Percentiles rank a stretch among this genome's conserved stretches.
phyloP scores from a whole-genome alignment of 2,888 invertebrate species.

The Oegoconia quadripuncta region DNA sequence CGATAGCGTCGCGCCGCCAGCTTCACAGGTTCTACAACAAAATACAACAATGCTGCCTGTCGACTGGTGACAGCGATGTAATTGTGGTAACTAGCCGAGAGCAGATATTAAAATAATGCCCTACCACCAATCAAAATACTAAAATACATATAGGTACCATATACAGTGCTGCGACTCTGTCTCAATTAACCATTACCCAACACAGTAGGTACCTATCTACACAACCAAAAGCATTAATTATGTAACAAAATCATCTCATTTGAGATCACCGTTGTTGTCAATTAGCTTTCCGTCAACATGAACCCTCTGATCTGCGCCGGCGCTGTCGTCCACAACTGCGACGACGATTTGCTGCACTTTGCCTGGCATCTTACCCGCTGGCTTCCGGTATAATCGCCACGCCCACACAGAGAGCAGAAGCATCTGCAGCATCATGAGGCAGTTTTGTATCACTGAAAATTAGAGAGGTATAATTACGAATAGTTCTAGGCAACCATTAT shows the following conservation, averaged over 20 bases:
- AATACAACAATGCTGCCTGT: no score
- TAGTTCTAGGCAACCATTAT: background rate
- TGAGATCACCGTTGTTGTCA: background rate
- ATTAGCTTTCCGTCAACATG: constrained; percentile 34
- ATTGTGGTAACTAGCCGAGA: no score
- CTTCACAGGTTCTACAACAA: no score
- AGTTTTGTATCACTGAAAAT: constrained; percentile 82
- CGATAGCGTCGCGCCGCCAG: no score
- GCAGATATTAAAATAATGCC: no score
- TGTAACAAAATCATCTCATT: background rate
- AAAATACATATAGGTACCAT: no score
- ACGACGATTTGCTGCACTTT: constrained; percentile 50
- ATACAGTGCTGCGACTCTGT: no score
- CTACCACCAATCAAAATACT: no score
- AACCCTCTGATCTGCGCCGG: constrained; percentile 31
- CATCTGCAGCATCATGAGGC: constrained; percentile 84
- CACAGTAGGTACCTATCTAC: no score
- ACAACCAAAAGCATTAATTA: background rate
- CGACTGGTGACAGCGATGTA: no score
- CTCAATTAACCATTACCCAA: no score
- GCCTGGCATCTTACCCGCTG: constrained; percentile 44
- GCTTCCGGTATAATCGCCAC: constrained; percentile 78
- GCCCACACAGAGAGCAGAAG: constrained; percentile 81
- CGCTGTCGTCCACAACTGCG: constrained; percentile 50
- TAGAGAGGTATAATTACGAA: background rate